Percentiles rank a stretch among this genome's conserved stretches.
Conservation (phyloP, 2,113 vertebrate species). For the Mormyrus iriodes region DNA sequence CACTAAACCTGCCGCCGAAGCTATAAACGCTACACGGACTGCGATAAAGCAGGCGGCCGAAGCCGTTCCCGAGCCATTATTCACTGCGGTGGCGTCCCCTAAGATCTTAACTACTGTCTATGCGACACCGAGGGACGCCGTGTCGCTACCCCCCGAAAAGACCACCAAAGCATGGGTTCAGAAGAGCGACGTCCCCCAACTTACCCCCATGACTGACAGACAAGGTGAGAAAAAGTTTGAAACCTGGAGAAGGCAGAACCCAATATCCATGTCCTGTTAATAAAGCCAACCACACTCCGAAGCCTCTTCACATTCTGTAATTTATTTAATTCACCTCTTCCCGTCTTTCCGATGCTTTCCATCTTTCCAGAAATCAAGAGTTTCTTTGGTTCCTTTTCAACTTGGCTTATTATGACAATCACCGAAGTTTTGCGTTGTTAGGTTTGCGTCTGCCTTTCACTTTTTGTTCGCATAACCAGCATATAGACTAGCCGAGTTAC, state of each 20-base stretch:
- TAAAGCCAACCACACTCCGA: not conserved
- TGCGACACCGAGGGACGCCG: slow-evolving; percentile 50
- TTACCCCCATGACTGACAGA: slow-evolving; percentile 42
- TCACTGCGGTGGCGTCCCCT: slow-evolving; percentile 38
- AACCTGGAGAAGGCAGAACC: not conserved
- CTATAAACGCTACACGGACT: slow-evolving; percentile 15
- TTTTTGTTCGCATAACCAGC: not conserved
- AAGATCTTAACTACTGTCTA: slow-evolving; percentile 38
- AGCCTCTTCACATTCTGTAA: not conserved
- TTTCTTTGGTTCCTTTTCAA: not conserved
- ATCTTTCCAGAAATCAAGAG: not conserved
- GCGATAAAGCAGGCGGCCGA: slow-evolving; percentile 11
- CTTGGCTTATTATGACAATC: not conserved
- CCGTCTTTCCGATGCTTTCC: not conserved
- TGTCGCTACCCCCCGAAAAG: slow-evolving; percentile 48
- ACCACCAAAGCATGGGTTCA: slow-evolving; percentile 45
- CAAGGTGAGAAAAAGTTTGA: slow-evolving; percentile 53
- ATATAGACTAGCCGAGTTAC: not conserved
- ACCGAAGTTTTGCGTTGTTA: not conserved
- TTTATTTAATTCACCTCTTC: not conserved
- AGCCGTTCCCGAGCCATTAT: slow-evolving; percentile 12
- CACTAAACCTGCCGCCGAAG: slow-evolving; percentile 12
- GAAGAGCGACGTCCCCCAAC: slow-evolving; percentile 33
- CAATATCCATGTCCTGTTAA: not conserved
- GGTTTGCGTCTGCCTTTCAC: not conserved